phyloP scores from a whole-genome alignment of 1,140 invertebrate genomes.

The Galleria mellonella region DNA sequence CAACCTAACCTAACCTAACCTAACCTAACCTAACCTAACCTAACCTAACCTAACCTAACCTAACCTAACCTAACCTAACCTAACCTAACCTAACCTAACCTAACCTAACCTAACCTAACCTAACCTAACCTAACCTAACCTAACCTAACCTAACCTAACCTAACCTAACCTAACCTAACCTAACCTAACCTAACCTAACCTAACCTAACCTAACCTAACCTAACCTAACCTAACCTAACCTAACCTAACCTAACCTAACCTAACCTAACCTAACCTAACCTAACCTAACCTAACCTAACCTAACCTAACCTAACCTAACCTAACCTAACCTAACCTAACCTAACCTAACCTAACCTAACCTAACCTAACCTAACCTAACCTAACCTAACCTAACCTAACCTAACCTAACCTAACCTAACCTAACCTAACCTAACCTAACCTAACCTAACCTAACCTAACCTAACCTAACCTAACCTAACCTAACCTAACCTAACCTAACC shows the following conservation, averaged over 20 bases:
- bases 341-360: constrained; percentile 1
- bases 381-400: constrained; percentile 1
- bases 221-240: background rate
- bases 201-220: background rate
- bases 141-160: background rate
- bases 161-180: constrained; percentile 1
- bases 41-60: constrained; percentile 1
- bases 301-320: background rate
- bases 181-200: constrained; percentile 1
- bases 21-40: constrained; percentile 1
- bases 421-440: background rate
- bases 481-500: constrained; percentile 1
- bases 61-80: background rate
- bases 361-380: background rate
- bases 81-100: background rate
- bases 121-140: constrained; percentile 1
- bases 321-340: constrained; percentile 1
- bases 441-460: background rate
- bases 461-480: constrained; percentile 1
- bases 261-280: constrained; percentile 1
- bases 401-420: constrained; percentile 1
- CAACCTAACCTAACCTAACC: background rate
- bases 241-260: constrained; percentile 1
- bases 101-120: constrained; percentile 1
- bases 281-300: background rate